These are phyloP conservation scores for Lithobates sylvaticus DNA, from an alignment of 2,797 vertebrate genomes.

Conservation along the genomic window DNA sequence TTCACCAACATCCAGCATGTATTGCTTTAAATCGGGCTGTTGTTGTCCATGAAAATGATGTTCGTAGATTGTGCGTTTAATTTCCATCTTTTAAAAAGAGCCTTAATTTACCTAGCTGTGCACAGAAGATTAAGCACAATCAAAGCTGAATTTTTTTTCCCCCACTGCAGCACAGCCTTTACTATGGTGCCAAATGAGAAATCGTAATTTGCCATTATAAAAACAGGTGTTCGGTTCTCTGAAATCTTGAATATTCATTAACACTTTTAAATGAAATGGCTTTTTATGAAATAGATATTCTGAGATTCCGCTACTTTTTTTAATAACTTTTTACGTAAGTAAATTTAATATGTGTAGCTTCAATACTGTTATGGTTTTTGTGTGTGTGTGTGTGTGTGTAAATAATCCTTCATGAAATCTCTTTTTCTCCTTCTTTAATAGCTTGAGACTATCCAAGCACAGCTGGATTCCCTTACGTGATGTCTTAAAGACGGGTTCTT, in stretches of 20 bases:
- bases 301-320: slow-evolving; percentile 60
- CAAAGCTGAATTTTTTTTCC: slow-evolving; percentile 41
- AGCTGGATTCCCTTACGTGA: slow-evolving; percentile 89
- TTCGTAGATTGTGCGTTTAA: slow-evolving; percentile 30
- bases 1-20: not conserved
- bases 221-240: slow-evolving; percentile 70
- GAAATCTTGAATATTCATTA: slow-evolving; percentile 69
- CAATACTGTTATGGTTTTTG: slow-evolving; percentile 55
- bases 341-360: slow-evolving; percentile 65
- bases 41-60: slow-evolving; percentile 14
- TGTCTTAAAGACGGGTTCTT: slow-evolving; percentile 71
- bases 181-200: slow-evolving; percentile 59
- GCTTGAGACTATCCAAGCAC: slow-evolving; percentile 86
- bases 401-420: slow-evolving; percentile 66
- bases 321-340: slow-evolving; percentile 65
- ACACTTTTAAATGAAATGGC: slow-evolving; percentile 67
- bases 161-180: slow-evolving; percentile 30
- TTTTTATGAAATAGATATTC: slow-evolving; percentile 68
- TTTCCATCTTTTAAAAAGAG: slow-evolving; percentile 40
- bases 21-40: not conserved
- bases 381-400: slow-evolving; percentile 70
- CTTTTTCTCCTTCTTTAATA: slow-evolving; percentile 70
- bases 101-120: slow-evolving; percentile 45
- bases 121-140: slow-evolving; percentile 57
- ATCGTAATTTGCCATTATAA: slow-evolving; percentile 55